Conservation (phyloP, 2,113 vertebrate species). For the Eurystomus gularis region DNA sequence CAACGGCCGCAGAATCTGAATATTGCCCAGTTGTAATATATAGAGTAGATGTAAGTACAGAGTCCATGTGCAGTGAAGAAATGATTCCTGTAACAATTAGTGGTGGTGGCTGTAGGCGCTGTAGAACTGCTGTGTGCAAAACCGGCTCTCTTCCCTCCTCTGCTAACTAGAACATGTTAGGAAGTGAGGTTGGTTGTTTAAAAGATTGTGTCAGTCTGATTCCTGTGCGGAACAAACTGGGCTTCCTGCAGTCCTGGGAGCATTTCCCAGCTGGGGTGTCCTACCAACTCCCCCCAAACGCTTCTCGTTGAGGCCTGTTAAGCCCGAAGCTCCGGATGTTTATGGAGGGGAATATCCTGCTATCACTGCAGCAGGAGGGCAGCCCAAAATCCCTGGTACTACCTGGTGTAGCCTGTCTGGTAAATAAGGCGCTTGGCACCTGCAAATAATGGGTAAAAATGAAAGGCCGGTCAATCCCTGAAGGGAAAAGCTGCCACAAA, state of each 20-base stretch:
- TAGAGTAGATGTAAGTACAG: not conserved
- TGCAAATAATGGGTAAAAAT: not conserved
- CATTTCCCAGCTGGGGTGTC: not conserved
- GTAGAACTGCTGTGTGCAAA: not conserved
- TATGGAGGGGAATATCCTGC: not conserved
- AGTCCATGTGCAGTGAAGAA: not conserved
- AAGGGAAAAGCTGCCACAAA: not conserved
- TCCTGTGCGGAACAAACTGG: not conserved
- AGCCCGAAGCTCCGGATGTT: not conserved
- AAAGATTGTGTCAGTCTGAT: not conserved
- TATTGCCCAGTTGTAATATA: not conserved
- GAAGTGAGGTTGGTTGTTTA: not conserved
- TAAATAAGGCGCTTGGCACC: not conserved
- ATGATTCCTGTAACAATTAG: not conserved
- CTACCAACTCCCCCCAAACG: not conserved
- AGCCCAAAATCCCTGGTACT: not conserved
- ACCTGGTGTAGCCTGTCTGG: not conserved
- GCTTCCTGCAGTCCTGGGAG: not conserved
- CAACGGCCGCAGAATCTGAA: not conserved
- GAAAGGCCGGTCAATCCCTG: not conserved
- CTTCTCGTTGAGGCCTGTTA: not conserved
- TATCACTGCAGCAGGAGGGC: not conserved
- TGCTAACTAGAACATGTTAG: not conserved
- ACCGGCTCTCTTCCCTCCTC: not conserved
- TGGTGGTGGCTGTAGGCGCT: too few species aligned